These are phyloP conservation scores for Bombyx huttoni DNA, from an alignment of 2,888 invertebrate species.

Conservation along the genomic window DNA sequence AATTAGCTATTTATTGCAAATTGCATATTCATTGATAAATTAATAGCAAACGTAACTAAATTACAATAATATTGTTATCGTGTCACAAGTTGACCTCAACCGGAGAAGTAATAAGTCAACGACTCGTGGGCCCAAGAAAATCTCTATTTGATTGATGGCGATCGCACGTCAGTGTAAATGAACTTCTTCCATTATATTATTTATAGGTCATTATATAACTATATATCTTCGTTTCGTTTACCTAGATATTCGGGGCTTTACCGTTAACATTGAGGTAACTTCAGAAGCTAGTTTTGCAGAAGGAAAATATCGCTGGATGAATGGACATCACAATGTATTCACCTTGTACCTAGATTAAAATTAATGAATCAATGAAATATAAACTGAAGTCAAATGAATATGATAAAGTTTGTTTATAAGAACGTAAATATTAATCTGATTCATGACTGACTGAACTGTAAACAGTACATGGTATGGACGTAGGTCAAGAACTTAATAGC, in stretches of 20 bases:
- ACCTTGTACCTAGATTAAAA: no score
- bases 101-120: constrained; percentile 51
- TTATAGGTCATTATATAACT: constrained; percentile 24
- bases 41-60: constrained; percentile 5
- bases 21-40: constrained; percentile 1
- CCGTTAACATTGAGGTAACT: background rate
- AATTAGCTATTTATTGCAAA: background rate
- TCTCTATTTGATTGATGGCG: constrained; percentile 27
- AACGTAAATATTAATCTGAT: background rate
- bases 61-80: constrained; percentile 54
- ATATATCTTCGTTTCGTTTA: background rate
- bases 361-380: no score
- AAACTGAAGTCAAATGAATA: no score
- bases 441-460: no score
- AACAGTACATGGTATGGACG: constrained; percentile 20
- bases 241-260: background rate
- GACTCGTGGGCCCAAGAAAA: constrained; percentile 40
- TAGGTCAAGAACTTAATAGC: constrained; percentile 49
- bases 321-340: no score
- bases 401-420: background rate
- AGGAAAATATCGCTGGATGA: no score
- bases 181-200: constrained; percentile 19
- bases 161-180: constrained; percentile 21
- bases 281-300: no score
- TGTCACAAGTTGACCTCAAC: constrained; percentile 37